Evolutionary conservation across 2,113 vertebrate species (phyloP).

Genomic region (Petromus typicus): DNA sequence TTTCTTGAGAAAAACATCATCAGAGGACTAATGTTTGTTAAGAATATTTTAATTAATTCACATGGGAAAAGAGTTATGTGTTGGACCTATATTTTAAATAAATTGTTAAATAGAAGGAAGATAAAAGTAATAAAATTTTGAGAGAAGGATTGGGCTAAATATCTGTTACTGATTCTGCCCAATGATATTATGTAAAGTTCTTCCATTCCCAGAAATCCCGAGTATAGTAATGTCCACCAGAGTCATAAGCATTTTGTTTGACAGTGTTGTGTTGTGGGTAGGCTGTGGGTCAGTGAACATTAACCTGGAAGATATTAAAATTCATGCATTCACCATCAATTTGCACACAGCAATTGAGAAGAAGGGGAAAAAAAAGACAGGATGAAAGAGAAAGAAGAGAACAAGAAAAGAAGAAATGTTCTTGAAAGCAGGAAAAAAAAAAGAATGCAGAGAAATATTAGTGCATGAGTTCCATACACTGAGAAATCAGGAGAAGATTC

Average conservation of each 20-base stretch:
- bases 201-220: neutral
- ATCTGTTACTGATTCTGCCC: neutral
- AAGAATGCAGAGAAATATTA: neutral
- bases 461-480: neutral
- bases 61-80: neutral
- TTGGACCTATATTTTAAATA: neutral
- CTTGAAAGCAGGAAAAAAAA: rapidly evolving
- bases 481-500: neutral
- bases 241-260: neutral
- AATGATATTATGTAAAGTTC: neutral
- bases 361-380: neutral
- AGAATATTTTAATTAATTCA: slow-evolving; percentile 1
- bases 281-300: neutral
- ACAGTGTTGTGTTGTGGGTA: neutral
- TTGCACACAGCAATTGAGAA: neutral
- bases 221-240: neutral
- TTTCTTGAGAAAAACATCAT: slow-evolving; percentile 2
- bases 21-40: neutral
- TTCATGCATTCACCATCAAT: neutral
- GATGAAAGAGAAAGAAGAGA: too few species aligned
- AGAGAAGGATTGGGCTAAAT: neutral
- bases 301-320: neutral
- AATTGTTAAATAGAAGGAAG: neutral
- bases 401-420: too few species aligned
- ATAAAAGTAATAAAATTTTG: neutral